Percentiles rank a stretch among this genome's conserved stretches.
Conservation (phyloP, 2,113 vertebrate genomes). For the Brevimyrus niger region DNA sequence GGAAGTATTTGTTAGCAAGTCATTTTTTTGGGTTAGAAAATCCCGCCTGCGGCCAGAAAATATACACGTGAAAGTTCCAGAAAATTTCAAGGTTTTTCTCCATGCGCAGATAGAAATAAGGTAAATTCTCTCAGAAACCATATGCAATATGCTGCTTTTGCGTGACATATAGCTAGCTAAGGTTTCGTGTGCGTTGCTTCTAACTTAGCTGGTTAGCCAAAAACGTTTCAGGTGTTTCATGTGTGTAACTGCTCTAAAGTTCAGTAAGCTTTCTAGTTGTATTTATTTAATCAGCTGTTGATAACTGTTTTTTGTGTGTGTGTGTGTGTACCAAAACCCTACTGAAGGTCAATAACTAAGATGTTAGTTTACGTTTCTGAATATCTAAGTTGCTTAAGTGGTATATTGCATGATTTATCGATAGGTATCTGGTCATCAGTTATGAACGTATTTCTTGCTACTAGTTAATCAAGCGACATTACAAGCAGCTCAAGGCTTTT, state of each 20-base stretch:
- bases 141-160: background rate
- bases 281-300: background rate
- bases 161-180: background rate
- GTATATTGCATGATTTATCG: background rate
- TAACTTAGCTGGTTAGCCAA: background rate
- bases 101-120: background rate
- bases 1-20: background rate
- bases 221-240: background rate
- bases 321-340: background rate
- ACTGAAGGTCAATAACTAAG: background rate
- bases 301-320: background rate
- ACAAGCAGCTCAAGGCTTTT: background rate
- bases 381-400: background rate
- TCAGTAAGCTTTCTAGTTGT: background rate
- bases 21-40: background rate
- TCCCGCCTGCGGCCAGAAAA: background rate
- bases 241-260: background rate
- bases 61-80: slow-evolving; percentile 7
- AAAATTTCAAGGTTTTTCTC: background rate
- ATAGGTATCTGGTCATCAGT: background rate
- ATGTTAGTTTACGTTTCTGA: background rate
- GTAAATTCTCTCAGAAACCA: background rate
- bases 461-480: background rate
- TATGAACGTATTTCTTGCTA: background rate
- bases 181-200: background rate